Percentiles rank a stretch among this genome's conserved stretches.
These are phyloP conservation scores for Willowsia nigromaculata DNA, from an alignment of 2,888 invertebrate genomes.

Conservation along the genomic window DNA sequence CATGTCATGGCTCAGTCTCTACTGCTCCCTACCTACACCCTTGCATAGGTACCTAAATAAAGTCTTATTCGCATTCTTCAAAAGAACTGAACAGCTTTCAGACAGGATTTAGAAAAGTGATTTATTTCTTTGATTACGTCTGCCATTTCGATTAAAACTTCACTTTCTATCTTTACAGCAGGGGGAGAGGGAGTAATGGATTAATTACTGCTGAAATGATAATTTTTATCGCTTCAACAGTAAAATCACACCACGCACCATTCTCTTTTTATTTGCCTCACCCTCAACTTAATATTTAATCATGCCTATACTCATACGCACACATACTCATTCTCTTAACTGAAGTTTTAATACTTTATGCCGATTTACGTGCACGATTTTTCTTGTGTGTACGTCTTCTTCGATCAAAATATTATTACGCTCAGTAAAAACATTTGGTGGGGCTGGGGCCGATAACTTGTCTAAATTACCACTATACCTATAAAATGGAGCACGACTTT, in stretches of 20 bases:
- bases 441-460: not conserved
- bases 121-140: conserved; percentile 58
- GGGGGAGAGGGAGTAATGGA: conserved; percentile 14
- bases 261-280: not conserved
- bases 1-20: too few relatives aligned
- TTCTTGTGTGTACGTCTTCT: conserved; percentile 2
- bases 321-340: not conserved
- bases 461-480: not conserved
- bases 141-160: conserved; percentile 23
- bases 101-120: conserved; percentile 55
- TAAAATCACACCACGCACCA: conserved; percentile 1
- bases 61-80: not conserved
- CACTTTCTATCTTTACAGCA: conserved; percentile 57
- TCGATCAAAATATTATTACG: not conserved
- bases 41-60: too few relatives aligned
- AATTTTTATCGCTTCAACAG: conserved; percentile 51
- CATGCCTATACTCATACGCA: not conserved
- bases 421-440: not conserved
- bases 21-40: too few relatives aligned
- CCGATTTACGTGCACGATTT: not conserved
- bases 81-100: not conserved
- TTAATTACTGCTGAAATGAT: conserved; percentile 59
- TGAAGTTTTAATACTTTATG: not conserved
- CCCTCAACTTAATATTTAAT: not conserved
- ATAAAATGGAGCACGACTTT: conserved; percentile 28